Percentiles rank a stretch among this genome's conserved stretches.
Conservation (phyloP, 64 coral and sea anemone genomes). For the Pocillopora damicornis region DNA sequence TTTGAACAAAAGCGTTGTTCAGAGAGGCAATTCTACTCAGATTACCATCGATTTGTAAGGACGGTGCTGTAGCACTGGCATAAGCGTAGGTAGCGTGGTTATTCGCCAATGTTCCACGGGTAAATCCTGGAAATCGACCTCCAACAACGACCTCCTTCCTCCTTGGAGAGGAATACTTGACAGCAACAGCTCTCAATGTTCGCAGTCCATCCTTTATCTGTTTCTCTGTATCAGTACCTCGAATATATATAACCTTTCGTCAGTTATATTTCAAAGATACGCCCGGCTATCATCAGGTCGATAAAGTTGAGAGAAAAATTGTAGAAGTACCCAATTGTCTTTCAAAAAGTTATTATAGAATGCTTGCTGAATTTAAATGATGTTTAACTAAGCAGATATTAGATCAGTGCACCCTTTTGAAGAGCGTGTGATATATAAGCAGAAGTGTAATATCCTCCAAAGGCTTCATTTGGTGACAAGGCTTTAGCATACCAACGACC, state of each 20-base stretch:
- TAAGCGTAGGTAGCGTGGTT: constrained; percentile 4
- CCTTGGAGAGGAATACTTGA: constrained; percentile 28
- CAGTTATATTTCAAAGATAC: no score
- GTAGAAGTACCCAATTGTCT: no score
- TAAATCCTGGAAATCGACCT: constrained; percentile 11
- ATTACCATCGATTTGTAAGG: neutral
- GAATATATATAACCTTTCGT: neutral
- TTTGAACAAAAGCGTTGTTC: neutral
- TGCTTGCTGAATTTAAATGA: neutral
- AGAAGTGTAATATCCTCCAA: constrained; percentile 12
- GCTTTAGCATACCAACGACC: constrained; percentile 26
- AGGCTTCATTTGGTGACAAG: neutral
- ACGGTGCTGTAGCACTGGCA: neutral
- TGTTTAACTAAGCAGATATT: neutral
- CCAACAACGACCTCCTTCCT: neutral
- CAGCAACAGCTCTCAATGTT: neutral
- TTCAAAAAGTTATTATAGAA: neutral
- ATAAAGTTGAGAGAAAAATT: no score
- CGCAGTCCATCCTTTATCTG: constrained; percentile 12
- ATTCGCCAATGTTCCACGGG: neutral
- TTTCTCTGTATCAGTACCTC: neutral
- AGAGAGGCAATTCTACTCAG: neutral
- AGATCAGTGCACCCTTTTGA: neutral
- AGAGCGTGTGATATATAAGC: neutral
- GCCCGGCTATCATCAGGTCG: no score